Conservation (phyloP, 2,888 invertebrate species). For the Oxyscelio sp. region DNA sequence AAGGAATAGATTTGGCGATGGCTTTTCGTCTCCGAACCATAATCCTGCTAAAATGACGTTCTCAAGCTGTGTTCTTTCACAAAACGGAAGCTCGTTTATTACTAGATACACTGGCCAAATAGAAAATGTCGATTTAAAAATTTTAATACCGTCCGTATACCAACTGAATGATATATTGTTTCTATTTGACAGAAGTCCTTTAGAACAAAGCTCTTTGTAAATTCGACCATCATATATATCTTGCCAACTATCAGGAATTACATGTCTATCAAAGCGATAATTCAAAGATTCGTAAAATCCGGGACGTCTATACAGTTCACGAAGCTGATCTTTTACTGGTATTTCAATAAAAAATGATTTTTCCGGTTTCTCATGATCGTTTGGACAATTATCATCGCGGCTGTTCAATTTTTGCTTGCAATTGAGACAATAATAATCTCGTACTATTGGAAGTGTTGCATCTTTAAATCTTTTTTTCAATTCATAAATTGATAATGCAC, state of each 20-base stretch:
- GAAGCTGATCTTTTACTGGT: slow-evolving; percentile 32
- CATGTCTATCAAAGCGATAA: slow-evolving; percentile 63
- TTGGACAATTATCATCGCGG: slow-evolving; percentile 9
- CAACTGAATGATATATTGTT: slow-evolving; percentile 53
- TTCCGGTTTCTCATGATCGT: background rate
- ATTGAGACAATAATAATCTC: slow-evolving; percentile 26
- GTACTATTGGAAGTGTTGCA: slow-evolving; percentile 2
- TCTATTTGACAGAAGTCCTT: slow-evolving; percentile 18
- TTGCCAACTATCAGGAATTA: slow-evolving; percentile 23
- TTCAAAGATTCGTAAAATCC: slow-evolving; percentile 60
- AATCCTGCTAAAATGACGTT: slow-evolving; percentile 68
- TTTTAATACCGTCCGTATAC: slow-evolving; percentile 64
- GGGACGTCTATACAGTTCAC: slow-evolving; percentile 9
- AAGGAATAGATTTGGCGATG: slow-evolving; percentile 61
- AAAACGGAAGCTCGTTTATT: slow-evolving; percentile 73
- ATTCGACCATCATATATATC: slow-evolving; percentile 45
- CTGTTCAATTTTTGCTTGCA: slow-evolving; percentile 19
- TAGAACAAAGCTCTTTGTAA: slow-evolving; percentile 43
- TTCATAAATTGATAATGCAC: slow-evolving; percentile 27
- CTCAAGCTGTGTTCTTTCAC: slow-evolving; percentile 53
- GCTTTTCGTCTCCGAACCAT: no score
- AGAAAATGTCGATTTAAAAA: slow-evolving; percentile 64
- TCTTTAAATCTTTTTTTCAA: slow-evolving; percentile 45
- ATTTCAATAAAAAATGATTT: slow-evolving; percentile 47
- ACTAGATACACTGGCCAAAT: slow-evolving; percentile 71